Conservation (phyloP, 2,113 vertebrate species). For the Steatornis caripensis region DNA sequence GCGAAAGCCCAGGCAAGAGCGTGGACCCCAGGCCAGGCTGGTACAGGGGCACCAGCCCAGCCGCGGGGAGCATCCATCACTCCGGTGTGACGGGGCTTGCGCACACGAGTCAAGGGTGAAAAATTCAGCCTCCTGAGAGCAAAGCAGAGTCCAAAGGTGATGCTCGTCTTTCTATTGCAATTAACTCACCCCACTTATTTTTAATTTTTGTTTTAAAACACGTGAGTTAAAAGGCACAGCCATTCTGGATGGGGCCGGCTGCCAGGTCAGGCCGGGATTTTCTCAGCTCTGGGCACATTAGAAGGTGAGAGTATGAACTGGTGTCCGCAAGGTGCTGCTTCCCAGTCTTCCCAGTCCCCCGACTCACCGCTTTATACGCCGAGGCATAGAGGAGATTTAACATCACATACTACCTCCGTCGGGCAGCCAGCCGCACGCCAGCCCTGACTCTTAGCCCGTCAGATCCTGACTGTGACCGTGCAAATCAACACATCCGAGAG, state of each 20-base stretch:
- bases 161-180: not conserved
- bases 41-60: not conserved
- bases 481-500: rapidly evolving
- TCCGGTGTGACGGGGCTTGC: rapidly evolving
- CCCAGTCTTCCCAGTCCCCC: not conserved
- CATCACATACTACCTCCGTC: rapidly evolving
- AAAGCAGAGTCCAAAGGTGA: not conserved
- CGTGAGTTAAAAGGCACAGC: rapidly evolving
- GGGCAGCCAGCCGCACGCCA: not conserved
- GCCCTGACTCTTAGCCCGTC: not conserved
- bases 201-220: not conserved
- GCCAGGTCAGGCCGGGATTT: too few relatives aligned
- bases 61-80: not conserved
- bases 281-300: not conserved
- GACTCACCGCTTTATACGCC: rapidly evolving
- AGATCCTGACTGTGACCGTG: not conserved
- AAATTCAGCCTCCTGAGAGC: not conserved
- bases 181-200: rapidly evolving
- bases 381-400: not conserved
- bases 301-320: not conserved
- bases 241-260: not conserved
- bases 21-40: not conserved
- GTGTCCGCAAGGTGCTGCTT: rapidly evolving
- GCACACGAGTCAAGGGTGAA: not conserved
- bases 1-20: not conserved